Base-by-base conservation (phyloP, 2,888 invertebrate genomes). In the Uloborus plumipes region DNA sequence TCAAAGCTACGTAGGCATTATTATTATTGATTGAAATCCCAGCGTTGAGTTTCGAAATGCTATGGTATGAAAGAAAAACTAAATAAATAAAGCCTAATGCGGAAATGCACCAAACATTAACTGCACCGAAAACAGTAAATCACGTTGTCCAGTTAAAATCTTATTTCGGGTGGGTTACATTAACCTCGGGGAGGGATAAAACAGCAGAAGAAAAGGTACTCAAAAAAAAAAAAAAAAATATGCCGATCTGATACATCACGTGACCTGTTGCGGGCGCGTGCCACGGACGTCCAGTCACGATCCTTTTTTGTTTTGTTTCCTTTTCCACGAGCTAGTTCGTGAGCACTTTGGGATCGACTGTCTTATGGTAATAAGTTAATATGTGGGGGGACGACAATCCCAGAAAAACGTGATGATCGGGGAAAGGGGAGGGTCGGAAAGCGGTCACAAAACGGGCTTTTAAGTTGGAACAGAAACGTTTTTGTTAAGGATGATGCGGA, bases 201-300 rank as follows among this genome's bases (percentile, higher is more conserved):
- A 26, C 26, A 39, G 39, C 39, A 39, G 9, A 39, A 39, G 39
- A 9, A 39, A 39, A 11, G 39, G 39, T 39, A 39, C 39, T n/a
- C n/a, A n/a, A 7, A 39, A 39, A 39, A 31, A 18, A 67, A 75
- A 58, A 49, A 75, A 59, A 67, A 22, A 67, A 75, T 20, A 75
- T 59, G n/a, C 75, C 66, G 47, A 71, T 47, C 16, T 15, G 51
- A 66, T 74, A 55, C 53, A 18, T 31, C 73, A 74, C 74, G 75
- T 75, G 74, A 75, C 65, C 20, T 53, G 73, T 16, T 74, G 65
- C 58, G 47, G 66, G 61, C 75, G 75, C 75, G 75, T 75, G 75
- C 67, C 75, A 22, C 2, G 59, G 66, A 61, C 75, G 67, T 75
- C 59, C 66, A 20, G 75, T 75, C 75, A 75, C 67, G 67, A 75